Percentiles rank a stretch among this genome's conserved stretches.
These are phyloP conservation scores for Vombatus ursinus DNA, from an alignment of 2,113 vertebrate species.

Conservation along the genomic window DNA sequence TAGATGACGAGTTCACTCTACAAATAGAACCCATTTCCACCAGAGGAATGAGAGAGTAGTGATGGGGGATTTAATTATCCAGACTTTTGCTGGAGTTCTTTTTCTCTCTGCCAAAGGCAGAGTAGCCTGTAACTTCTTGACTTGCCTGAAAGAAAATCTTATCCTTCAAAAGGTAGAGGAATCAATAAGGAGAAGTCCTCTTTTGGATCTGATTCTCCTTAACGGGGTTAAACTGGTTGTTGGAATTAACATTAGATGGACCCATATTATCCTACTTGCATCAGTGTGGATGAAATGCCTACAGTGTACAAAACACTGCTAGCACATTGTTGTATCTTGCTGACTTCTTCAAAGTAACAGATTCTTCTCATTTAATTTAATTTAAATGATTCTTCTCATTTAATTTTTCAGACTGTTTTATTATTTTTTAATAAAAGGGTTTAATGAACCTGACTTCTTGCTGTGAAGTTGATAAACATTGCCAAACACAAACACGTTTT, in stretches of 20 bases:
- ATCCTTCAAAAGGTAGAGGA: not conserved
- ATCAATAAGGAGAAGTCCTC: not conserved
- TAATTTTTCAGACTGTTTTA: constrained; percentile 19
- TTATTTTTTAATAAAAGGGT: not conserved
- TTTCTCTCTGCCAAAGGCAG: not conserved
- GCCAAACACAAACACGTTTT: constrained; percentile 20
- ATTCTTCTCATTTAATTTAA: no score
- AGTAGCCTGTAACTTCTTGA: not conserved
- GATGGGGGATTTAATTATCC: not conserved
- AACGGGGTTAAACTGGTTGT: not conserved
- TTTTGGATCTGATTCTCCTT: not conserved
- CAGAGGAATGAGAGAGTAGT: not conserved
- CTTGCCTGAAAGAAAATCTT: not conserved
- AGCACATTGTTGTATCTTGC: not conserved
- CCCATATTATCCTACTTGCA: not conserved
- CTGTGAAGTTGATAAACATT: not conserved
- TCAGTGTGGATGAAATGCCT: not conserved
- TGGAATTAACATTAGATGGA: not conserved
- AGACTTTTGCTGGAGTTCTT: not conserved
- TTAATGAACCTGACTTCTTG: not conserved
- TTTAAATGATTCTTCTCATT: not conserved
- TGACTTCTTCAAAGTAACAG: constrained; percentile 6
- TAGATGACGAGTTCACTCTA: not conserved
- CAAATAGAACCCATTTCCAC: not conserved
- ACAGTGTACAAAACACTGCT: not conserved